These are phyloP conservation scores for Eulemur albifrons DNA, from an alignment of 2,797 vertebrate species.

Conservation along the genomic window DNA sequence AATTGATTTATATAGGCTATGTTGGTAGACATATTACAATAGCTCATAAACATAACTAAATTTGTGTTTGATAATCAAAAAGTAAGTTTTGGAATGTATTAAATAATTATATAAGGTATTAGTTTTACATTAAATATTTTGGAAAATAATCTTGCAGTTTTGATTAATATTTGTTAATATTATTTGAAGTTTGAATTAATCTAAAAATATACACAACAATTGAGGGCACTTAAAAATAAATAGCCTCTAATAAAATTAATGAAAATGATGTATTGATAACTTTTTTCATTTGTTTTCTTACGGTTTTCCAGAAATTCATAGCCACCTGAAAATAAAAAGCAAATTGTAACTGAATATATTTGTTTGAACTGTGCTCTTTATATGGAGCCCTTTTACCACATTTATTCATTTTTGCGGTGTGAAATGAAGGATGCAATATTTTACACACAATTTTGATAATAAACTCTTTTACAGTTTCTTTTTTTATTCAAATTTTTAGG, in stretches of 20 bases:
- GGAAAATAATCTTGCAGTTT: background rate
- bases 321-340: background rate
- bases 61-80: background rate
- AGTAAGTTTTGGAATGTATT: background rate
- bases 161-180: background rate
- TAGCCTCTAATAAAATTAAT: background rate
- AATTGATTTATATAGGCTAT: background rate
- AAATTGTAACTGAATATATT: background rate
- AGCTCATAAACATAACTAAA: background rate
- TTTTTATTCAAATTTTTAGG: constrained; percentile 78
- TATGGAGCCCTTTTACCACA: background rate
- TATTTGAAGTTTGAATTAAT: background rate
- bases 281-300: background rate
- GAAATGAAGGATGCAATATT: background rate
- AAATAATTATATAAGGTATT: background rate
- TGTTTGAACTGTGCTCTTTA: background rate
- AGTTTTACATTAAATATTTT: background rate
- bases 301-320: background rate
- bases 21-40: background rate
- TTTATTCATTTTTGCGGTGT: background rate
- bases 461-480: background rate
- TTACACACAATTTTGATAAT: background rate
- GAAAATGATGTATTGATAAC: background rate
- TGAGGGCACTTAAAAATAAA: background rate
- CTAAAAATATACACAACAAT: background rate